Evolutionary conservation across 2,888 invertebrate genomes (phyloP).

Genomic region (Lissonota sp.): DNA sequence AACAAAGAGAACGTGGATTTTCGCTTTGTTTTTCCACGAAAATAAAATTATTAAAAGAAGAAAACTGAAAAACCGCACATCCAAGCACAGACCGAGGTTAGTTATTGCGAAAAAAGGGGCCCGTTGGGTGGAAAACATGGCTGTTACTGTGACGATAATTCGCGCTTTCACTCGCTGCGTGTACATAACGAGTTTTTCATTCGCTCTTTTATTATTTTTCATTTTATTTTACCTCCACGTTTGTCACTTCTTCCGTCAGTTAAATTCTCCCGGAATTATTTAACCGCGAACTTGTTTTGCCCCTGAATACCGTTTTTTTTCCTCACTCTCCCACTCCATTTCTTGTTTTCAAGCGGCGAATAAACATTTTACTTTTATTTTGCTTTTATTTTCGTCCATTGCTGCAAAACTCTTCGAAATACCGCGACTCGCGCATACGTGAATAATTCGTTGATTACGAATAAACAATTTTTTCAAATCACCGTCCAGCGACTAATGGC

Average conservation of each 20-base stretch:
- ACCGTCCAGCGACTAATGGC: too few relatives aligned
- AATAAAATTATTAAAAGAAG: slow-evolving; percentile 3
- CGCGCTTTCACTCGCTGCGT: not conserved
- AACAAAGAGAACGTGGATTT: not conserved
- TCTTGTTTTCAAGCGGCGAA: too few relatives aligned
- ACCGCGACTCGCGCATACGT: too few relatives aligned
- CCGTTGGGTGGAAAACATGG: slow-evolving; percentile 20
- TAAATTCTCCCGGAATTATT: slow-evolving; percentile 19
- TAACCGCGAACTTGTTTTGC: too few relatives aligned
- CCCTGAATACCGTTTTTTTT: not conserved
- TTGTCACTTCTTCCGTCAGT: slow-evolving; percentile 26
- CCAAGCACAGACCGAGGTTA: slow-evolving; percentile 14
- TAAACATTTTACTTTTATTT: too few relatives aligned
- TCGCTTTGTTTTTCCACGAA: slow-evolving; percentile 31
- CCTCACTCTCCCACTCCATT: not conserved
- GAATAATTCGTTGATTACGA: too few relatives aligned
- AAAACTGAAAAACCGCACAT: slow-evolving; percentile 13
- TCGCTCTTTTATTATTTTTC: too few relatives aligned
- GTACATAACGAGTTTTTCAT: not conserved
- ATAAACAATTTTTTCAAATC: too few relatives aligned
- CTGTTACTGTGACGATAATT: slow-evolving; percentile 23
- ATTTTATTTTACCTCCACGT: not conserved
- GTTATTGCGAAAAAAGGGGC: slow-evolving; percentile 39
- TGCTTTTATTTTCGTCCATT: too few relatives aligned
- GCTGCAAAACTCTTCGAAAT: too few relatives aligned